A percentile compares a stretch with the other conserved stretches of the same genome.
Conservation (phyloP, 2,113 vertebrate genomes). For the Pseudonaja textilis region DNA sequence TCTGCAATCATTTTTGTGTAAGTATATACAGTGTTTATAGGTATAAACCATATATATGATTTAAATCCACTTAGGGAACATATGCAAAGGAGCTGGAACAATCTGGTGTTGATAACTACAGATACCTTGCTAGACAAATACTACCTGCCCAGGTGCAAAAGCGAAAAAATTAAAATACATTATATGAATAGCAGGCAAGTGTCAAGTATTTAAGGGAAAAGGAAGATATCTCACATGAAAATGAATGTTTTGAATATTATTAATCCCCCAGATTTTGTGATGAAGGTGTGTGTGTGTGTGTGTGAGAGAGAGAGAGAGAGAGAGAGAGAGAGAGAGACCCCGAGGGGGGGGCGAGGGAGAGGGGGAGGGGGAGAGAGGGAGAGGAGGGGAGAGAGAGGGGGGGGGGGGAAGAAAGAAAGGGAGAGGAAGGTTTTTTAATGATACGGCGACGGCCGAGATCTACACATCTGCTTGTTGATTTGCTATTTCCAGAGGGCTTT, state of each 20-base stretch:
- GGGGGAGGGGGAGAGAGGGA: too few species aligned
- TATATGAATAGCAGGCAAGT: neutral
- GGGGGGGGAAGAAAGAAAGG: too few species aligned
- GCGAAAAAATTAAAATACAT: neutral
- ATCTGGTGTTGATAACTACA: neutral
- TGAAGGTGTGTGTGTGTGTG: too few species aligned
- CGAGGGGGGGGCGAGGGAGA: fast-evolving
- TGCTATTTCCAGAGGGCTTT: neutral
- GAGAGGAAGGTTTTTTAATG: too few species aligned
- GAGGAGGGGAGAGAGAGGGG: too few species aligned
- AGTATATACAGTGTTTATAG: neutral
- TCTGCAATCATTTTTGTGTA: neutral
- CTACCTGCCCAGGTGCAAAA: neutral
- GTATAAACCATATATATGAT: neutral
- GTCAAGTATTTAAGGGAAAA: neutral
- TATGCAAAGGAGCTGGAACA: neutral
- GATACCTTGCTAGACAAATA: neutral
- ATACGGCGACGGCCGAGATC: too few species aligned
- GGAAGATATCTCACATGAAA: neutral
- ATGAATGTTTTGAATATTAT: neutral
- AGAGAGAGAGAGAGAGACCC: fast-evolving
- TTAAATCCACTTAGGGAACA: neutral
- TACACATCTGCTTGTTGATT: neutral
- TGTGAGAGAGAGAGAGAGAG: too few species aligned
- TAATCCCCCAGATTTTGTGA: neutral